Base-by-base conservation (phyloP, 1,140 invertebrate genomes). In the Rhynchophorus ferrugineus region DNA sequence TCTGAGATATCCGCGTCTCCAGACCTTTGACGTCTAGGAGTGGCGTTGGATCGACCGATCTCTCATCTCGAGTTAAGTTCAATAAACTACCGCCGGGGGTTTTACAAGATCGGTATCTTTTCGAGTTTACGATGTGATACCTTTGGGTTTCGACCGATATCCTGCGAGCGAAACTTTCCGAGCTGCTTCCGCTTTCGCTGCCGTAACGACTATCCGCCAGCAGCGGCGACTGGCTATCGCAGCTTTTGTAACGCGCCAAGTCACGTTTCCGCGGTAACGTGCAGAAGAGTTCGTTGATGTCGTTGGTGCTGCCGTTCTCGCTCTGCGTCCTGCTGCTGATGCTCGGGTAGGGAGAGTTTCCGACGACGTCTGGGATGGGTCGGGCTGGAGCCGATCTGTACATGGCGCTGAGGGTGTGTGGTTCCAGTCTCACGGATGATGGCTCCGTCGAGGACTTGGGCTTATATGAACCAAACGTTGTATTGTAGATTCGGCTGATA, bases 151-250 rank as follows among this genome's bases (percentile, higher is more conserved):
- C 64, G 3, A 55, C 18, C 3, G 63, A 62, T 36, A 63, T 45
- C 19, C 59, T 35, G 35, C 61, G 45, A 19, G 34, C 37, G 39
- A 59, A 57, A 13, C 59, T 57, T 8, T 63, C 58, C 13, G 55
- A 57, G 42, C 56, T 67, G 42, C 67, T 69, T 36, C 70, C 69
- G 18, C 71, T 71, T 3, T 69, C 69, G 49, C 73, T 74, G 47
- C 71, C 68, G 55, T 72, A 74, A 21, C 72, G 57, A 57, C 73
- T 76, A 16, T 71, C 72, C 0, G 71, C 61, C 34, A 85, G 66
- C 45, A 85, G 67, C 1, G 82, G 82, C 29, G 81, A 82, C 53
- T 84, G 80, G 56, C 83, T 85, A 54, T 83, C 81, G 21, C 78
- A 77, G 60, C 71, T 78, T 65, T 73, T 75, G 47, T 73, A 71